phyloP scores from a whole-genome alignment of 2,797 vertebrate species.

The Anas flavirostris region DNA sequence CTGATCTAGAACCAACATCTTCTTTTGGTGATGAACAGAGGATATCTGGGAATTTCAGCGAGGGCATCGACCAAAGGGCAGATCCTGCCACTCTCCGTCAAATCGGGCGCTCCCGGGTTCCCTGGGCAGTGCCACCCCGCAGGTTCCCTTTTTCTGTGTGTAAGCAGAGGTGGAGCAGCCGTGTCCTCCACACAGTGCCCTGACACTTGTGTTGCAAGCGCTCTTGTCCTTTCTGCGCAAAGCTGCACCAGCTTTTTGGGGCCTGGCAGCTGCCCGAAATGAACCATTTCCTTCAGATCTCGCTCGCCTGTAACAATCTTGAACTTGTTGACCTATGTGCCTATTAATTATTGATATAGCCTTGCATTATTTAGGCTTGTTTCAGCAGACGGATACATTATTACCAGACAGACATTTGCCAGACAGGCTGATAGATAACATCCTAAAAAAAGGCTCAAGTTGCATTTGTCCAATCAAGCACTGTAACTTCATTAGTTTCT shows the following conservation, averaged over 20 bases:
- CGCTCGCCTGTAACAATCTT: constrained; percentile 17
- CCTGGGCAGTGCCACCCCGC: background rate
- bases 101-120: rapidly evolving
- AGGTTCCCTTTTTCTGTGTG: background rate
- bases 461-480: constrained; percentile 10
- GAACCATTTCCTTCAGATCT: constrained; percentile 19
- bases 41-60: background rate
- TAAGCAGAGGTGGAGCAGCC: background rate
- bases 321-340: constrained; percentile 67
- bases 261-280: background rate
- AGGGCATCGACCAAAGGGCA: background rate
- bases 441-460: constrained; percentile 64
- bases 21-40: background rate
- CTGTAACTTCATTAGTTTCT: constrained; percentile 36
- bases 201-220: background rate
- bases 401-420: constrained; percentile 67
- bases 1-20: background rate
- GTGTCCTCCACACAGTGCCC: background rate
- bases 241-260: background rate
- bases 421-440: constrained; percentile 70
- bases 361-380: constrained; percentile 73
- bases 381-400: constrained; percentile 66
- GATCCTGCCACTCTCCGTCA: background rate
- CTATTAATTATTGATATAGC: constrained; percentile 71
- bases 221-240: background rate